These are phyloP conservation scores for Xiphias gladius DNA, from an alignment of 2,113 vertebrate species.

Conservation along the genomic window DNA sequence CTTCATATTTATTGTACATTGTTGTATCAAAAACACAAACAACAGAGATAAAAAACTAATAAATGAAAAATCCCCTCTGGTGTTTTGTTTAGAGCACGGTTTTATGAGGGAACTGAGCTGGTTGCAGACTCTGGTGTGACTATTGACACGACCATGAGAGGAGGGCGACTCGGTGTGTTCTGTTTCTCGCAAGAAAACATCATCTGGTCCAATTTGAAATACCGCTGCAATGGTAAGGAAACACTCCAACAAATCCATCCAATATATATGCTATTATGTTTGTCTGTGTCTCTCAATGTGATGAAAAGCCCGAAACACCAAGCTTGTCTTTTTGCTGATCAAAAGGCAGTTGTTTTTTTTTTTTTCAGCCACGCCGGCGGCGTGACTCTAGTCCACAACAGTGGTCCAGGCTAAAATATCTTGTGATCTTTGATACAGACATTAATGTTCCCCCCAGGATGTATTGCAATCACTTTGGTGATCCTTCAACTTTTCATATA, in stretches of 20 bases:
- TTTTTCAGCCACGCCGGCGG: no score
- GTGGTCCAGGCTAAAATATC: no score
- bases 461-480: neutral
- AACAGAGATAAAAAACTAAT: neutral
- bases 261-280: neutral
- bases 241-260: neutral
- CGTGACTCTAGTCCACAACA: no score
- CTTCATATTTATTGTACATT: no score
- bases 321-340: neutral
- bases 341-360: no score
- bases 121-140: slow-evolving; percentile 98
- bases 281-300: neutral
- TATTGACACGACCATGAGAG: slow-evolving; percentile 98
- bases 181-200: slow-evolving; percentile 99
- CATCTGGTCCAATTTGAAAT: slow-evolving; percentile 99
- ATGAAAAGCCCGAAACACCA: no score
- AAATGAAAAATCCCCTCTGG: neutral
- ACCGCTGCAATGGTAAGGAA: slow-evolving; percentile 95
- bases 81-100: slow-evolving; percentile 87
- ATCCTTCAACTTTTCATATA: neutral
- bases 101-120: slow-evolving; percentile 95
- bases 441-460: no score
- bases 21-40: neutral
- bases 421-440: neutral
- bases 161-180: slow-evolving; percentile 97